Percentiles rank a stretch among this genome's conserved stretches.
phyloP scores from a whole-genome alignment of 2,888 invertebrate species.

The Mycogona germanica region DNA sequence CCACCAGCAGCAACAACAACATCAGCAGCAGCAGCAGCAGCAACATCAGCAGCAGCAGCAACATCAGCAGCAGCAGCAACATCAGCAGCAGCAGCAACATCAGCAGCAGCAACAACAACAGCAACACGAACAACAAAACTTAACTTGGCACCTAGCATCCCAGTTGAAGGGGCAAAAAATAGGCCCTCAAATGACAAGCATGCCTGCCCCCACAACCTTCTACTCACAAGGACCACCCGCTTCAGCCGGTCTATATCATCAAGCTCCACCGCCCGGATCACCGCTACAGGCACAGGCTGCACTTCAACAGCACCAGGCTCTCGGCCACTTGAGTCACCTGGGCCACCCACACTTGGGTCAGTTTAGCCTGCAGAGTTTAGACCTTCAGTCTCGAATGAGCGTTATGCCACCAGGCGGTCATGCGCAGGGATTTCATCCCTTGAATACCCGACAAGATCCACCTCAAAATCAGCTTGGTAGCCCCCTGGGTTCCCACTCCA shows the following conservation, averaged over 20 bases:
- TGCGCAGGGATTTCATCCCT: constrained; percentile 4
- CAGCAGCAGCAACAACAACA: too few relatives aligned
- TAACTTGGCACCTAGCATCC: too few relatives aligned
- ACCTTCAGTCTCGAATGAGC: constrained; percentile 28
- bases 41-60: too few relatives aligned
- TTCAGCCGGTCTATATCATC: too few relatives aligned
- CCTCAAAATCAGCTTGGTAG: constrained; percentile 17
- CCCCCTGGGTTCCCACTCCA: constrained; percentile 19
- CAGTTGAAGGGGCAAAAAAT: constrained; percentile 24
- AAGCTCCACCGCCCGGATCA: constrained; percentile 28
- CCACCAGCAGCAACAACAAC: constrained; percentile 22
- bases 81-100: too few relatives aligned
- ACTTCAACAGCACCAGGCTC: too few relatives aligned
- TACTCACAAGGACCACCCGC: constrained; percentile 48
- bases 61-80: too few relatives aligned
- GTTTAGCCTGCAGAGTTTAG: constrained; percentile 40
- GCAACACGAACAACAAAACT: too few relatives aligned
- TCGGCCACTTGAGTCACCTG: too few relatives aligned
- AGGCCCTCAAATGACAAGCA: constrained; percentile 30
- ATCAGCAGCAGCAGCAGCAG: constrained; percentile 14
- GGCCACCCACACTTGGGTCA: constrained; percentile 34
- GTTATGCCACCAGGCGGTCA: constrained; percentile 22
- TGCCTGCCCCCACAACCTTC: constrained; percentile 50
- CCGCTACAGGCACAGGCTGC: constrained; percentile 30
- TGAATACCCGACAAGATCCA: constrained; percentile 11